Base-by-base conservation (phyloP, 2,888 invertebrate species). In the Eupithecia subumbrata region DNA sequence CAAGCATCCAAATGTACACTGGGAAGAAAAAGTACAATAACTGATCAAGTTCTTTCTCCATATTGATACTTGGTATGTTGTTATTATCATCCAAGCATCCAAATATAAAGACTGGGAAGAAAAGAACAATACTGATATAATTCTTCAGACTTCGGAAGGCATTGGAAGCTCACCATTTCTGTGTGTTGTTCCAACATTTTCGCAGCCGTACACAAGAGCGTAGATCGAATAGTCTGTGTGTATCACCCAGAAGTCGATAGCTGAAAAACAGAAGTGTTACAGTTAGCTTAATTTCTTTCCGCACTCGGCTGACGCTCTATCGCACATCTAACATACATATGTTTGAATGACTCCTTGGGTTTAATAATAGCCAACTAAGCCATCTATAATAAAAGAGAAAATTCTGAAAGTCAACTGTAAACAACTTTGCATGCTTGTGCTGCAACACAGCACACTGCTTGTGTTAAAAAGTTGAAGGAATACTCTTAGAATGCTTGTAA, bases 1-100 rank as follows among this genome's bases (percentile, higher is more conserved):
- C 85, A n/a, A 92, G 81, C 56, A 89, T 87, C 92, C 92, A 92
- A 75, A 93, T 68, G 76, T 86, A 83, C n/a, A 94, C 93, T 94
- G 87, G 64, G 9, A 45, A 71, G n/a, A 30, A 5, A 69, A 73
- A 25, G 11, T 52, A 45, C 18, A 63, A 67, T 60, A 45, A 9
- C 9, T 16, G 45, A 0, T 30, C 30, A 30, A 30, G 30, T 3
- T 3, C 30, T 30, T 30, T 3, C 30, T 30, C 30, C 30, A 30
- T 30, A 30, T 30, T 30, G 30, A 30, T 30, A 30, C 30, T 30
- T 30, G 30, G 30, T 30, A 30, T 1, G 3, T 30, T 37, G 37
- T 5, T 37, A 5, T 45, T 45, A 48, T 76, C 88, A 83, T 52
- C 88, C 85, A n/a, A 92, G 81, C 56, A 89, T 87, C 91, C 92